Percentiles rank a stretch among this genome's conserved stretches.
phyloP scores from a whole-genome alignment of 2,888 invertebrate genomes.

The Trachelus stipa region DNA sequence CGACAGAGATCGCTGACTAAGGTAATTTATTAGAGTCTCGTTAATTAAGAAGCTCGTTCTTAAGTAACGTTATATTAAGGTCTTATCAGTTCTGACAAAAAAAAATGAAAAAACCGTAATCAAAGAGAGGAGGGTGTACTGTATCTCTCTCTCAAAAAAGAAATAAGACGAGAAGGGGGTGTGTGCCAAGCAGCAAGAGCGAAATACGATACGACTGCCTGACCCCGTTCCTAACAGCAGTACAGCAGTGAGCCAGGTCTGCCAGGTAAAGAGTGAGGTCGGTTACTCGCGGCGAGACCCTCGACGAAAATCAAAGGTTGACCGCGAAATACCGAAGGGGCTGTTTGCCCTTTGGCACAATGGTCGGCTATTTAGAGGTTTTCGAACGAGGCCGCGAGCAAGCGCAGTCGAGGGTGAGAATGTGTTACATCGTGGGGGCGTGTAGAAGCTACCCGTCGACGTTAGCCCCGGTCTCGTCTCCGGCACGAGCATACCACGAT shows the following conservation, averaged over 20 bases:
- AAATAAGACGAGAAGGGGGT: neutral
- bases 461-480: neutral
- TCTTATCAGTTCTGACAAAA: neutral
- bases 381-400: slow-evolving; percentile 26
- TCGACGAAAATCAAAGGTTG: slow-evolving; percentile 43
- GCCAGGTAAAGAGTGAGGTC: neutral
- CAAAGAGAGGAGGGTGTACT: neutral
- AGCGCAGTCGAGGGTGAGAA: slow-evolving; percentile 1
- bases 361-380: slow-evolving; percentile 38
- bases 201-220: neutral
- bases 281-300: neutral
- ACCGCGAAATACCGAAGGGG: slow-evolving; percentile 36
- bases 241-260: neutral
- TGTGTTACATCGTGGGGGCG: neutral
- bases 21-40: neutral
- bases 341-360: slow-evolving; percentile 29
- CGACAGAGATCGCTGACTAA: neutral
- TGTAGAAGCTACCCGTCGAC: neutral
- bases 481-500: neutral
- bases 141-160: neutral
- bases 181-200: slow-evolving; percentile 2
- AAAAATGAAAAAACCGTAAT: neutral
- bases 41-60: neutral
- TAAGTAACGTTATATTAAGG: neutral
- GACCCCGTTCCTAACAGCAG: neutral